phyloP scores from a whole-genome alignment of 2,888 invertebrate genomes.

The Tipula helvola region DNA sequence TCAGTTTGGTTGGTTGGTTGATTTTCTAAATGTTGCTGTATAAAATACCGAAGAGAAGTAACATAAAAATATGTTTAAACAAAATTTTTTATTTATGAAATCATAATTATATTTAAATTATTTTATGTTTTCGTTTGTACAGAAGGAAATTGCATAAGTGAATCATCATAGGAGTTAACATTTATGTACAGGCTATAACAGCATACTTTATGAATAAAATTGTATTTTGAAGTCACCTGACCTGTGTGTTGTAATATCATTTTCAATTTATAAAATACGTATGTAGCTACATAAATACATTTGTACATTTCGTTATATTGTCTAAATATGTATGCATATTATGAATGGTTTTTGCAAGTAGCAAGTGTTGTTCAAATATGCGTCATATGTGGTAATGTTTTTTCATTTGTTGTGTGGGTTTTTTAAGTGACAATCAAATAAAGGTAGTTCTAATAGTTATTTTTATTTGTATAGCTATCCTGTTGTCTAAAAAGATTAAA shows the following conservation, averaged over 20 bases:
- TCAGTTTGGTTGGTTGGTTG: not conserved
- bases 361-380: not conserved
- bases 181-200: not conserved
- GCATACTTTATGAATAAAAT: not conserved
- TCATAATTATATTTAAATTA: not conserved
- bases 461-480: too few species aligned
- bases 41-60: not conserved
- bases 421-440: not conserved
- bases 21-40: not conserved
- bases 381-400: not conserved
- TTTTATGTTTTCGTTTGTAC: not conserved
- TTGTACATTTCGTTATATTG: not conserved
- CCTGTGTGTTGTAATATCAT: too few species aligned
- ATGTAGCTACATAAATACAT: too few species aligned
- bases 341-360: not conserved
- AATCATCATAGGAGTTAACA: not conserved
- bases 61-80: not conserved
- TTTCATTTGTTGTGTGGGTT: not conserved
- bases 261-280: too few species aligned
- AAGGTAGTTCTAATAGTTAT: too few species aligned
- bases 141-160: not conserved
- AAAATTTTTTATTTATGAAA: not conserved
- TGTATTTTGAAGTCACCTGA: not conserved
- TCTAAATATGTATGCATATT: not conserved
- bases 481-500: too few species aligned